A percentile compares a stretch with the other conserved stretches of the same genome.
Conservation (phyloP, 2,797 vertebrate genomes). For the Sebastes minor region DNA sequence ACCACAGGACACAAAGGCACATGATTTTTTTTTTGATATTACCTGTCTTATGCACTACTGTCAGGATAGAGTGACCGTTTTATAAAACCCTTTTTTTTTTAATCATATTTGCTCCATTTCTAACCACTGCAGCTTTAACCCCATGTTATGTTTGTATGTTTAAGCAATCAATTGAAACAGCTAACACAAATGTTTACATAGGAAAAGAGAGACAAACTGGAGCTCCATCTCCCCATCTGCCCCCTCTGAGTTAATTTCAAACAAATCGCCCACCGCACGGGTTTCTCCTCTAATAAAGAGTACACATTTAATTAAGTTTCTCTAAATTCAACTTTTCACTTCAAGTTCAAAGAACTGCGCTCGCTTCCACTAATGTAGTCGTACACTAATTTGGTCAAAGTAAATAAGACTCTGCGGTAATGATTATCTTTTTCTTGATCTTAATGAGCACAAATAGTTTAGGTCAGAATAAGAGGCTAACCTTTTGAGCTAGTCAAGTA, state of each 20-base stretch:
- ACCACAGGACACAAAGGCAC: too few species aligned
- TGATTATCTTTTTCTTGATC: conserved; percentile 74
- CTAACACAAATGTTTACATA: conserved; percentile 39
- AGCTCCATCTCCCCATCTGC: conserved; percentile 46
- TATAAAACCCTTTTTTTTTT: rapidly evolving
- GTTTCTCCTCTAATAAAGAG: conserved; percentile 52
- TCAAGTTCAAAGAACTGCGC: conserved; percentile 71
- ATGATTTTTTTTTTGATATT: too few species aligned
- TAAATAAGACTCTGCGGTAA: conserved; percentile 67
- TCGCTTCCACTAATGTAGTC: conserved; percentile 56
- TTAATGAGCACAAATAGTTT: conserved; percentile 75
- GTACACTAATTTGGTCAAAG: conserved; percentile 67
- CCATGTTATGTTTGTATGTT: not conserved
- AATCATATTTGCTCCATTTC: not conserved
- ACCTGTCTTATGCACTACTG: too few species aligned
- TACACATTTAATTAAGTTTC: conserved; percentile 62
- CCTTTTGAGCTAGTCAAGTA: conserved; percentile 73
- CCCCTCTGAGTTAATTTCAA: conserved; percentile 53
- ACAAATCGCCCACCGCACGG: conserved; percentile 48
- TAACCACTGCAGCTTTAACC: not conserved
- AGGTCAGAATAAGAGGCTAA: conserved; percentile 68
- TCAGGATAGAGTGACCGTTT: too few species aligned
- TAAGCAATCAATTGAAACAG: conserved; percentile 32
- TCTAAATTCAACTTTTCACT: conserved; percentile 60
- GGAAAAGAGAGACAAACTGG: conserved; percentile 42